Conservation (phyloP, 2,113 vertebrate species). For the Nesogale talazaci region DNA sequence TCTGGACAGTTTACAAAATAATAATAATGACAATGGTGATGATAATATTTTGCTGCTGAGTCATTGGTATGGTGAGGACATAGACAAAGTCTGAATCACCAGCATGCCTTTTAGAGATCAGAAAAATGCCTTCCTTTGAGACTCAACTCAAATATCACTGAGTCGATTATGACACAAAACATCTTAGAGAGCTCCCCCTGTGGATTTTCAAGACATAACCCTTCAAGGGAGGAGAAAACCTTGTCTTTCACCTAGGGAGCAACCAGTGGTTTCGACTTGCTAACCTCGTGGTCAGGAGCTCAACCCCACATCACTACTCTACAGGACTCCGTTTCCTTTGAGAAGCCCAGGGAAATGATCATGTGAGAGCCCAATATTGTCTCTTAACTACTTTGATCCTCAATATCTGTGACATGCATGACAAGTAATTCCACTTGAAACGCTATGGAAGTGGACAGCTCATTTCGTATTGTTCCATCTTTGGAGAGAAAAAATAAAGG, state of each 20-base stretch:
- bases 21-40: not conserved
- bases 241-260: too few species aligned
- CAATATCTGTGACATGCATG: not conserved
- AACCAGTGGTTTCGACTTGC: too few species aligned
- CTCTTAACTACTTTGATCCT: not conserved
- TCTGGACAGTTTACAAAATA: constrained; percentile 53
- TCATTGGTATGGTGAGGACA: constrained; percentile 5
- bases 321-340: not conserved
- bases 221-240: too few species aligned
- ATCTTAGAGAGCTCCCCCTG: too few species aligned
- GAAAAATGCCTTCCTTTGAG: constrained; percentile 24
- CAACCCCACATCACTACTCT: too few species aligned
- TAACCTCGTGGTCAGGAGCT: too few species aligned
- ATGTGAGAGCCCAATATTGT: not conserved
- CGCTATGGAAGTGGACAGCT: not conserved
- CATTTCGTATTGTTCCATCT: not conserved
- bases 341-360: constrained; percentile 14
- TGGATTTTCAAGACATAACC: too few species aligned
- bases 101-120: not conserved
- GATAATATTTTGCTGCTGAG: constrained; percentile 17
- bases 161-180: too few species aligned
- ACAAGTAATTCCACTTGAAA: not conserved
- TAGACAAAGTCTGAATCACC: constrained; percentile 58
- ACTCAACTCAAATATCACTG: not conserved
- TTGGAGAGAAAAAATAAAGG: not conserved